Percentiles rank a stretch among this genome's conserved stretches.
phyloP scores from a whole-genome alignment of 2,888 invertebrate species.

The Teleiodes luculella region DNA sequence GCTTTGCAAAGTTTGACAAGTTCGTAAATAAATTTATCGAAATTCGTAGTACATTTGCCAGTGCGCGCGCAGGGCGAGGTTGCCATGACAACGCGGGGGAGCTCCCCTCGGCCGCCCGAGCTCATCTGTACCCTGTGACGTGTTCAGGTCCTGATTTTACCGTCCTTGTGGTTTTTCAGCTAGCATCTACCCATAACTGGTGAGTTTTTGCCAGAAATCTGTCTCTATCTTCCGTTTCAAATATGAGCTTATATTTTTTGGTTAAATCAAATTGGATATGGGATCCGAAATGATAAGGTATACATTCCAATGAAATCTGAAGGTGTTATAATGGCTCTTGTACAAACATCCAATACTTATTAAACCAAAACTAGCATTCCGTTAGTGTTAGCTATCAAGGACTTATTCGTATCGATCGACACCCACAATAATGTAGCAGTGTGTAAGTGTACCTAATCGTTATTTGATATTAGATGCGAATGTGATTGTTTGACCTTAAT shows the following conservation, averaged over 20 bases:
- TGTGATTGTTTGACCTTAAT: background rate
- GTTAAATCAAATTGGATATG: too few relatives aligned
- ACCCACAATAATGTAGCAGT: too few relatives aligned
- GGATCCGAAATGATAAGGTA: too few relatives aligned
- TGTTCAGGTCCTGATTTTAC: slow-evolving; percentile 1
- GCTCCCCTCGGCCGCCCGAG: slow-evolving; percentile 21
- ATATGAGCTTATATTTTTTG: too few relatives aligned
- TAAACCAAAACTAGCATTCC: too few relatives aligned
- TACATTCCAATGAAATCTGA: too few relatives aligned
- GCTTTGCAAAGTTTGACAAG: slow-evolving; percentile 13
- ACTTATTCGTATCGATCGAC: too few relatives aligned
- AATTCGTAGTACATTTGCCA: slow-evolving; percentile 24
- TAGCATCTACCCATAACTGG: background rate
- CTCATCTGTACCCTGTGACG: slow-evolving; percentile 11
- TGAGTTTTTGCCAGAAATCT: background rate
- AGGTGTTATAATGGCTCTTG: too few relatives aligned
- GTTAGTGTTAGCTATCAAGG: too few relatives aligned
- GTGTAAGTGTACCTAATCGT: too few relatives aligned
- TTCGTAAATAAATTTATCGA: slow-evolving; percentile 45
- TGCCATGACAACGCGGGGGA: slow-evolving; percentile 49
- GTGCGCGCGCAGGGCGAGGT: slow-evolving; percentile 66
- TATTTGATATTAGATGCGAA: background rate
- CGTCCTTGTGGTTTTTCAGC: background rate
- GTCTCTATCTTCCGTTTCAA: too few relatives aligned
- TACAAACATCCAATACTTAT: too few relatives aligned